Percentiles rank a stretch among this genome's conserved stretches.
Conservation (phyloP, 2,888 invertebrate species). For the Chaetogeoica ovagalla region DNA sequence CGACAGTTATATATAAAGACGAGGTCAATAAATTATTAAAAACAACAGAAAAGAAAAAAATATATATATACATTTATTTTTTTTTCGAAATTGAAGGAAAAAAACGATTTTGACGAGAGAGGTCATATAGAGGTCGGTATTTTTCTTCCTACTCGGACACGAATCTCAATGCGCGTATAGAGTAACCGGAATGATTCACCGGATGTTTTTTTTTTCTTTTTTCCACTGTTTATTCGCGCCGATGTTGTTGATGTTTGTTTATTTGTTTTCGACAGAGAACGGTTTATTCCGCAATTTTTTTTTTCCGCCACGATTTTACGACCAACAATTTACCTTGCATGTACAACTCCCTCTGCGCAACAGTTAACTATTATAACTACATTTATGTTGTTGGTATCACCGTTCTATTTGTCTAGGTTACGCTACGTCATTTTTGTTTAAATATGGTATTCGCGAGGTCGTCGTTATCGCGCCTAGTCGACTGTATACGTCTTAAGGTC, state of each 20-base stretch:
- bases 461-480: constrained; percentile 13
- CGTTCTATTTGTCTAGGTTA: constrained; percentile 33
- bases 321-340: neutral
- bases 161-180: constrained; percentile 10
- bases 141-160: constrained; percentile 14
- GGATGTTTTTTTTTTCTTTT: constrained; percentile 21
- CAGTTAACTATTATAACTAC: neutral
- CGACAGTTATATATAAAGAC: neutral
- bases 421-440: constrained; percentile 16
- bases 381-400: constrained; percentile 27
- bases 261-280: neutral
- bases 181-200: constrained; percentile 18
- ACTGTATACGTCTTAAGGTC: constrained; percentile 28
- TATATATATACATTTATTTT: too few species aligned
- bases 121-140: constrained; percentile 27
- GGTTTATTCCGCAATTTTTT: neutral
- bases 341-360: neutral
- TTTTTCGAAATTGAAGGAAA: neutral
- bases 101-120: constrained; percentile 13
- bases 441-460: constrained; percentile 26
- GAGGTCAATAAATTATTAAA: constrained; percentile 10
- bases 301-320: neutral
- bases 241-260: constrained; percentile 8
- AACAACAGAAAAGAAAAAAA: neutral
- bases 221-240: neutral